Evolutionary conservation across 2,113 vertebrate species (phyloP), one percentile per base, ranked within the genome.

Genomic region (Cairina moschata): DNA sequence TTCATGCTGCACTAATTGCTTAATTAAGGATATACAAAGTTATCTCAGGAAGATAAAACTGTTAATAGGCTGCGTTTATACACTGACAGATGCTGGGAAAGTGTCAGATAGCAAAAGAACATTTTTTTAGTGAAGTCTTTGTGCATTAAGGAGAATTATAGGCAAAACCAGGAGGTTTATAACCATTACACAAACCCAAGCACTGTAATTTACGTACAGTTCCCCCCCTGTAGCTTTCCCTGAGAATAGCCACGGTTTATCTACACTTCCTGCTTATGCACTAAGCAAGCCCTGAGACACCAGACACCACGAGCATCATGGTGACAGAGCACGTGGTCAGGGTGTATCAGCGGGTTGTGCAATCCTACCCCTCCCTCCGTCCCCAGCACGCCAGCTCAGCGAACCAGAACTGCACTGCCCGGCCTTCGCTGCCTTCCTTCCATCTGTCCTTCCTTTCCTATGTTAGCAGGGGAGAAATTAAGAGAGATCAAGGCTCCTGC

Each of bases 291-390:
- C 62, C 75, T 90, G n/a, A 50, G 20, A 28, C 55, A 62, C 11
- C 38, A 29, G 52, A 52, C n/a, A 38, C 1, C 9, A 11, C 58
- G 28, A 17, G 22, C n/a, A 34, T 6, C 55, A 5, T 1, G 0
- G 1, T 1, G 11, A 22, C n/a, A 2, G 1, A n/a, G 4, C 13
- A n/a, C 6, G 23, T 7, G 7, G 73, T 25, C 26, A 9, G 10
- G 2, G 21, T 13, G 48, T 9, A 40, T 13, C 21, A 67, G 48
- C 11, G 1, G 42, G 34, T 2, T 42, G 71, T 29, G 72, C 7
- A 67, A 83, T 14, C 22, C 55, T 34, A 17, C 9, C 18, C 56
- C 79, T 88, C 48, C 58, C 22, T 1, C 46, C 46, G 2, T 8
- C 31, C 15, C 58, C 79, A 56, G 3, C 59, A 29, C 17, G 2